phyloP scores from a whole-genome alignment of 1,140 invertebrate species.

The Conus ventricosus region DNA sequence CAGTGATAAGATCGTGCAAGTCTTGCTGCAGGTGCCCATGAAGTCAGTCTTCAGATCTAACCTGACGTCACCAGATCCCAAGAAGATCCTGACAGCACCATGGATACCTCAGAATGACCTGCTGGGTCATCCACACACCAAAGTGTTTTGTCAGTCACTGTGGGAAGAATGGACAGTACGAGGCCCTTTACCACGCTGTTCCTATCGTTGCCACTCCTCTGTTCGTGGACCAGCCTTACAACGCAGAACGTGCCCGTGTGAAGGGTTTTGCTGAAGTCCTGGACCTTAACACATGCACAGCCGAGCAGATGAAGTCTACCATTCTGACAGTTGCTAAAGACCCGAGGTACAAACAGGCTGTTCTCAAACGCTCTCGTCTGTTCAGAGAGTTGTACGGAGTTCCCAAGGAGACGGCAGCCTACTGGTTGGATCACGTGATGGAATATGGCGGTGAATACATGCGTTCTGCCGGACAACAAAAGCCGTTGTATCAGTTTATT shows the following conservation, averaged over 20 bases:
- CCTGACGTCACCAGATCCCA: conserved; percentile 31
- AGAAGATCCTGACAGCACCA: conserved; percentile 36
- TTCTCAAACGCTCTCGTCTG: conserved; percentile 49
- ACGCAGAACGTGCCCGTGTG: conserved; percentile 67
- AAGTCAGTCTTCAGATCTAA: conserved; percentile 36
- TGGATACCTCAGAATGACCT: conserved; percentile 49
- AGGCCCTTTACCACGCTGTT: conserved; percentile 84
- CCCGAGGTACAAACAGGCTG: conserved; percentile 39
- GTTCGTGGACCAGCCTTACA: conserved; percentile 80
- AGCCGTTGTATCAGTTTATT: conserved; percentile 55
- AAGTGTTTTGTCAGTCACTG: conserved; percentile 85
- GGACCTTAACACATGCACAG: conserved; percentile 57
- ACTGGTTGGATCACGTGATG: conserved; percentile 53
- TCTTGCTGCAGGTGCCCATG: conserved; percentile 29
- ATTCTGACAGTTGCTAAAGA: conserved; percentile 52
- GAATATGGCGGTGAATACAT: conserved; percentile 30
- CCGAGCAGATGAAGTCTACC: conserved; percentile 52
- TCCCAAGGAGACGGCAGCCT: conserved; percentile 46
- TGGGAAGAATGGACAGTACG: conserved; percentile 84
- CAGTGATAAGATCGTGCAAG: conserved; percentile 35
- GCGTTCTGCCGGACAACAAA: conserved; percentile 42
- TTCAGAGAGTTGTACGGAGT: conserved; percentile 36
- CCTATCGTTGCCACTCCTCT: conserved; percentile 85
- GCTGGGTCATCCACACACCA: conserved; percentile 49
- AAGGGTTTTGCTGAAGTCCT: conserved; percentile 68